A percentile compares a stretch with the other conserved stretches of the same genome.
These are phyloP conservation scores for Muschampia staudingeri DNA, from an alignment of 2,888 invertebrate species.

Conservation along the genomic window DNA sequence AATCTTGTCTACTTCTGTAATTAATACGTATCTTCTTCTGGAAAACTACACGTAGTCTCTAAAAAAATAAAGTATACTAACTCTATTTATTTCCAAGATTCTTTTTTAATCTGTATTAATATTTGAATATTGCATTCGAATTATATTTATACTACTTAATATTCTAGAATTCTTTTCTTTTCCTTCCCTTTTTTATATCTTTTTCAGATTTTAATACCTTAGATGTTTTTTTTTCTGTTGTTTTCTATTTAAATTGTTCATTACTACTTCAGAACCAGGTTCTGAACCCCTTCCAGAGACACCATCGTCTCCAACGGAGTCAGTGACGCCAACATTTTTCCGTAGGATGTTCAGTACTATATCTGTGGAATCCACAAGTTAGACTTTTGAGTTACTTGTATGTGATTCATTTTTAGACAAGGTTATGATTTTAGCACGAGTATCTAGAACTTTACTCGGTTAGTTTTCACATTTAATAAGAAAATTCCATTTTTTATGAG, in stretches of 20 bases:
- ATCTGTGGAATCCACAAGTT: conserved; percentile 78
- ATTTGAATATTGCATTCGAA: too few relatives aligned
- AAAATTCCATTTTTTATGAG: not conserved
- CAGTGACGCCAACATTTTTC: conserved; percentile 78
- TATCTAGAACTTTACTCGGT: conserved; percentile 41
- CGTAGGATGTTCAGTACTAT: conserved; percentile 87
- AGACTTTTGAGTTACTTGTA: conserved; percentile 18
- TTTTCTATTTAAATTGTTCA: not conserved
- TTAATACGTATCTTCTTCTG: too few relatives aligned
- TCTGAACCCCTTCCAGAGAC: conserved; percentile 73
- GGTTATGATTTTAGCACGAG: conserved; percentile 17
- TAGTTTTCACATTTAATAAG: not conserved
- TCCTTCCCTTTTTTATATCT: not conserved
- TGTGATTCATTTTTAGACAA: conserved; percentile 11
- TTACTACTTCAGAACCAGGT: conserved; percentile 77
- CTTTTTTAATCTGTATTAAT: too few relatives aligned
- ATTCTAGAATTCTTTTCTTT: not conserved
- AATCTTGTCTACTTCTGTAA: too few relatives aligned
- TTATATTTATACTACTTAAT: too few relatives aligned
- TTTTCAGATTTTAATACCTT: not conserved
- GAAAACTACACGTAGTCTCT: too few relatives aligned
- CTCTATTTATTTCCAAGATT: too few relatives aligned
- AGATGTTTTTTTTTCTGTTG: not conserved
- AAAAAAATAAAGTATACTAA: too few relatives aligned
- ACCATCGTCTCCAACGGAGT: conserved; percentile 72